Conservation (phyloP, 2,888 invertebrate genomes). For the Synanthedon andrenaeformis region DNA sequence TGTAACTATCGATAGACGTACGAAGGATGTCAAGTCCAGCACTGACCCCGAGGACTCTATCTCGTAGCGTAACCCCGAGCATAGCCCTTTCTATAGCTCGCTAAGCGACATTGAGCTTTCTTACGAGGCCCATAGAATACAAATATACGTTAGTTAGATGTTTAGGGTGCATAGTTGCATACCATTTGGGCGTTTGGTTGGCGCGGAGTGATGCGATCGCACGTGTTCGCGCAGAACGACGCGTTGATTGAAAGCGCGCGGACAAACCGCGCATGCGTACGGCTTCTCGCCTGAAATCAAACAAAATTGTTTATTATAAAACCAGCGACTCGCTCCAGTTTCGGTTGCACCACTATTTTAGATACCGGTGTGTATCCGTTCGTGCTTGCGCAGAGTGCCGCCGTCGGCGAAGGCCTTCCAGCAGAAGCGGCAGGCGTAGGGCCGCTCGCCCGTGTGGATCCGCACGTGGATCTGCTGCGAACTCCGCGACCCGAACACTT, state of each 20-base stretch:
- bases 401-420: constrained; percentile 93
- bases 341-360: no score
- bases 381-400: constrained; percentile 86
- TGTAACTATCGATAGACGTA: no score
- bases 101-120: no score
- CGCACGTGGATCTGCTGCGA: constrained; percentile 89
- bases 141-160: no score
- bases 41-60: no score
- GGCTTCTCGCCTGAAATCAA: constrained; percentile 77
- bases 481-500: constrained; percentile 86
- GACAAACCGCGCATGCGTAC: constrained; percentile 88
- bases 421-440: constrained; percentile 87
- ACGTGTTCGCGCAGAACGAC: constrained; percentile 88
- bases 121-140: no score
- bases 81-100: no score
- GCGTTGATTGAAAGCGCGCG: constrained; percentile 88
- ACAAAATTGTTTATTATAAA: constrained; percentile 1
- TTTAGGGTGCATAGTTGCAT: not conserved
- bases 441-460: constrained; percentile 87
- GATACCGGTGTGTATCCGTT: constrained; percentile 82
- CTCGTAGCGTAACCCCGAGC: no score
- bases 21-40: no score
- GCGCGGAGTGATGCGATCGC: constrained; percentile 86
- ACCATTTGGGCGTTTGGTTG: constrained; percentile 75
- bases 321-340: not conserved